Conservation (phyloP, 2,888 invertebrate species). For the Auanema freiburgensis region DNA sequence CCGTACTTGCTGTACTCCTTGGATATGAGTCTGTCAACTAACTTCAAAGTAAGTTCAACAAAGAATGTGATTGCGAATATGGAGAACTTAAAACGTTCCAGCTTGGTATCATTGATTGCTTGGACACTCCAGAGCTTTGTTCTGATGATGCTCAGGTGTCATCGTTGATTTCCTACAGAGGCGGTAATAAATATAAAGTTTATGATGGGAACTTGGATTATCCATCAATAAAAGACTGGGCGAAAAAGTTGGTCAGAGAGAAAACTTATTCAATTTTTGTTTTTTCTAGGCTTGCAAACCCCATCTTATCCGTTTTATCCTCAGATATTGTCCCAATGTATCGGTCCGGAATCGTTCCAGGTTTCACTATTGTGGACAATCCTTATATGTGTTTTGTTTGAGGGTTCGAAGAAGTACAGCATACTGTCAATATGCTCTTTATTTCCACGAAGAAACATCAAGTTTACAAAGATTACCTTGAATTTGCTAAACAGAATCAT, state of each 20-base stretch:
- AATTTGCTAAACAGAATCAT: constrained; percentile 30
- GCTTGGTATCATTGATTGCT: constrained; percentile 4
- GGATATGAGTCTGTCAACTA: no score
- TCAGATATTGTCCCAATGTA: constrained; percentile 7
- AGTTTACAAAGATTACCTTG: constrained; percentile 27
- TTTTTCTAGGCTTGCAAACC: constrained; percentile 8
- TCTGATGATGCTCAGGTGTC: constrained; percentile 10
- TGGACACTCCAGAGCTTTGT: constrained; percentile 3
- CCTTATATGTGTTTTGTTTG: no score
- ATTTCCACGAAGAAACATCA: constrained; percentile 24
- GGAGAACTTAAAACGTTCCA: neutral
- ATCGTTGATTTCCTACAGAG: constrained; percentile 5
- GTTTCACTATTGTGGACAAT: no score
- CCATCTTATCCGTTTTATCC: neutral
- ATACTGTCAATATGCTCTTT: constrained; percentile 35
- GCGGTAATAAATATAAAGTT: constrained; percentile 4
- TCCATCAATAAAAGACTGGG: constrained; percentile 25
- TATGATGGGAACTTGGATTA: constrained; percentile 10
- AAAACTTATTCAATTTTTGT: neutral
- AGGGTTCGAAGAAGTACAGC: constrained; percentile 22
- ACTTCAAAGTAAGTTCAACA: no score
- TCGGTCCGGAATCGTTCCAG: constrained; percentile 11
- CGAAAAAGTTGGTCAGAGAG: constrained; percentile 18
- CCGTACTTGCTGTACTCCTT: no score
- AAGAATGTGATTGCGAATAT: no score